Base-by-base conservation (phyloP, 30 jellyfish, hydroid and myxozoan species). In the Sanderia malayensis region DNA sequence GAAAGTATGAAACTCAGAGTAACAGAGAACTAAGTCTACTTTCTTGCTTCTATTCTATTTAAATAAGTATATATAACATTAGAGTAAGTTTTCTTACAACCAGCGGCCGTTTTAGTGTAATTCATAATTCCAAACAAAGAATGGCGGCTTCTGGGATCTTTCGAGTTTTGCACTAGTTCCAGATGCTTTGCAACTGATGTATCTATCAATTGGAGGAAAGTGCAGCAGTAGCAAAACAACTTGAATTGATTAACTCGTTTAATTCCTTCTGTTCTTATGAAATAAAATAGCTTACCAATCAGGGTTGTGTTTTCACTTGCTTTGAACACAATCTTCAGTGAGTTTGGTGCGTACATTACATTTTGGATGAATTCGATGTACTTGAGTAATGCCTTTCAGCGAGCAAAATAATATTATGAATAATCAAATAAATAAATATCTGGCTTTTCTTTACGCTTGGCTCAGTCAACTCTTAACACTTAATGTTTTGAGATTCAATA, bases 61-160 rank as follows among this genome's bases (percentile, higher is more conserved):
- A n/a, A n/a, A n/a, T n/a, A n/a, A n/a, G n/a, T n/a, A n/a, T n/a
- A n/a, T n/a, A n/a, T n/a, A n/a, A n/a, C n/a, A n/a, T n/a, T n/a
- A n/a, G n/a, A n/a, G n/a, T n/a, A n/a, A n/a, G n/a, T n/a, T n/a
- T n/a, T n/a, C n/a, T 46, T 34, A 88, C 97, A 79, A 73, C 97
- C 97, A 1, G 95, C 97, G 31, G 95, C 80, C 20, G 97, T 88
- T 69, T 75, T 88, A 15, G 97, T 88, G 44, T 80, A 79, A 70
- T 88, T 81, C 87, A 88, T 53, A 11, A 88, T 68, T 1, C 97
- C 97, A 81, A 44, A 81, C 21, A 88, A 61, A 2, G 92, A 80
- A 23, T 80, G 83, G 19, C 27, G 57, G 52, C 95, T 88, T 37
- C 85, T 67, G 6, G 93, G 84, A 27, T 88, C 87, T 45, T 93